phyloP scores from a whole-genome alignment of 2,888 invertebrate genomes.

The Helicoverpa assulta region DNA sequence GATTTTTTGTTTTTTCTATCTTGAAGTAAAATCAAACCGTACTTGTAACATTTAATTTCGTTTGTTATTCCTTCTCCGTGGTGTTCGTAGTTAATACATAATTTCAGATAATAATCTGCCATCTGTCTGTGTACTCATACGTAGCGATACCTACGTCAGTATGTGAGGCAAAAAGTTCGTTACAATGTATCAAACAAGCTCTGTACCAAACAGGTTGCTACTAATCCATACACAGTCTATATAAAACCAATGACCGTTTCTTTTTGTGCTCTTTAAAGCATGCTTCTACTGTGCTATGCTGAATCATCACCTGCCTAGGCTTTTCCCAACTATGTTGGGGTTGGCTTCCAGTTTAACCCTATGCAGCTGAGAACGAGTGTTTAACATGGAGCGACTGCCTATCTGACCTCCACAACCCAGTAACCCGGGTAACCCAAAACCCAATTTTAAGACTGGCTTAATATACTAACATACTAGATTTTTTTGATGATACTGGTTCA shows the following conservation, averaged over 20 bases:
- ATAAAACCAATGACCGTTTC: constrained; percentile 34
- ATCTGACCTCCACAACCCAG: no score
- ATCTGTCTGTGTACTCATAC: constrained; percentile 1
- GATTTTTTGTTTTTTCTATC: no score
- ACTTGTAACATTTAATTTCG: no score
- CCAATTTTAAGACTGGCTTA: not conserved
- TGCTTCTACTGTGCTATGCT: not conserved
- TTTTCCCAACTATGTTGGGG: no score
- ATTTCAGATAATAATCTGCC: not conserved
- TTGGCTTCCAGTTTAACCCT: no score
- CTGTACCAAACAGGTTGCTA: constrained; percentile 22
- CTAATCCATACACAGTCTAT: constrained; percentile 26
- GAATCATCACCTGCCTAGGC: no score
- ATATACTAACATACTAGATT: not conserved
- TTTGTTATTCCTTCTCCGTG: not conserved
- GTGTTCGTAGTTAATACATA: no score
- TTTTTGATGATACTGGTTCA: constrained; percentile 2
- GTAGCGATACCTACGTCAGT: constrained; percentile 9
- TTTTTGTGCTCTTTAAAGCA: constrained; percentile 19
- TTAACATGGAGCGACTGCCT: no score
- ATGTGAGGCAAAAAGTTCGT: constrained; percentile 34
- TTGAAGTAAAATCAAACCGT: no score
- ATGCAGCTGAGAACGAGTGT: no score
- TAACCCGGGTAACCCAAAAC: no score
- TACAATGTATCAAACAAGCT: constrained; percentile 38